Evolutionary conservation across 2,888 invertebrate genomes (phyloP).

Genomic region (Scaptomyza tumidula): DNA sequence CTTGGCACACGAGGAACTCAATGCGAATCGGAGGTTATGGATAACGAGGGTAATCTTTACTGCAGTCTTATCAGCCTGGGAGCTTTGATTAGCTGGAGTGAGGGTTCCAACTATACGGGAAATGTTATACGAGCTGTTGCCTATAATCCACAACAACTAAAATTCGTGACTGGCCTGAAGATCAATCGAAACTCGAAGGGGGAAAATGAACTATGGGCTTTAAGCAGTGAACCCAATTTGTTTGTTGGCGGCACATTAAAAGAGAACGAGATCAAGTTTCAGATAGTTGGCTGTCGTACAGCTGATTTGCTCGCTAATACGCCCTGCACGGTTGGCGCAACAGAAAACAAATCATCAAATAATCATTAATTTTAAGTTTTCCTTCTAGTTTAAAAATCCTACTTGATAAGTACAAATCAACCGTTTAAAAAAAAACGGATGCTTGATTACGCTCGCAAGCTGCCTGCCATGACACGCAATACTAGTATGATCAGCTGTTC

Average conservation of each 20-base stretch:
- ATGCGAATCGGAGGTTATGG: slow-evolving; percentile 90
- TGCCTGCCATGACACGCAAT: slow-evolving; percentile 28
- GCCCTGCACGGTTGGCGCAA: slow-evolving; percentile 74
- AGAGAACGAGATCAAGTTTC: slow-evolving; percentile 87
- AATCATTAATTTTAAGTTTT: slow-evolving; percentile 6
- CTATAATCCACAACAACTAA: slow-evolving; percentile 87
- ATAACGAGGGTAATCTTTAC: slow-evolving; percentile 89
- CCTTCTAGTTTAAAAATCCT: slow-evolving; percentile 13
- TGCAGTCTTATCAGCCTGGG: slow-evolving; percentile 89
- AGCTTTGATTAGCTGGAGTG: slow-evolving; percentile 91
- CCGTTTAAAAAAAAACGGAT: slow-evolving; percentile 28
- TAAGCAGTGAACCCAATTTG: slow-evolving; percentile 84
- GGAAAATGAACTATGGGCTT: slow-evolving; percentile 88
- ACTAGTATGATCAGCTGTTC: slow-evolving; percentile 25
- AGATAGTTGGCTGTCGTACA: slow-evolving; percentile 87
- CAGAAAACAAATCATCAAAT: background rate
- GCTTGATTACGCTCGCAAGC: slow-evolving; percentile 3
- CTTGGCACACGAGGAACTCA: slow-evolving; percentile 88
- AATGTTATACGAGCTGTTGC: slow-evolving; percentile 85
- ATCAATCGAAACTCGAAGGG: slow-evolving; percentile 86
- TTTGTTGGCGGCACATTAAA: slow-evolving; percentile 64
- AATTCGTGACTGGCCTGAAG: slow-evolving; percentile 91
- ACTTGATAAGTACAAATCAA: background rate
- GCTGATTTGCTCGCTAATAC: slow-evolving; percentile 76
- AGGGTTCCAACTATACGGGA: slow-evolving; percentile 87